Evolutionary conservation across 2,797 vertebrate genomes (phyloP).

Genomic region (Toxotes lorentzi): DNA sequence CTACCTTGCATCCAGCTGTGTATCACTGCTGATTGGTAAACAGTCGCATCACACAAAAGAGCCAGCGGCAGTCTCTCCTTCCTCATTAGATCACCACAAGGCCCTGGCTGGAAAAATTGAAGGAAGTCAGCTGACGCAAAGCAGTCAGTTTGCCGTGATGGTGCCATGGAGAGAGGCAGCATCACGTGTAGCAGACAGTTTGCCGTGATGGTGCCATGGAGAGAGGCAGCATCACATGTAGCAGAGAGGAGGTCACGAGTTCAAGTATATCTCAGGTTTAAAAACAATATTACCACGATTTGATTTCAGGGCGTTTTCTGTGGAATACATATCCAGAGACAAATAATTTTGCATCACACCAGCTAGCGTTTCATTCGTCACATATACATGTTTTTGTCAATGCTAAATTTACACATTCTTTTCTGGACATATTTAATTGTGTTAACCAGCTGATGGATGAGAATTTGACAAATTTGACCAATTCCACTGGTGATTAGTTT

Average conservation of each 20-base stretch:
- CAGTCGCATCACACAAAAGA: slow-evolving; percentile 23
- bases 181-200: not conserved
- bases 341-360: not conserved
- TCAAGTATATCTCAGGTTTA: not conserved
- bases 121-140: slow-evolving; percentile 10
- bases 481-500: slow-evolving; percentile 53
- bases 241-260: slow-evolving; percentile 1
- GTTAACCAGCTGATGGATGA: slow-evolving; percentile 9
- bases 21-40: slow-evolving; percentile 37
- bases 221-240: not conserved
- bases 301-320: not conserved
- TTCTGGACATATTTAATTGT: slow-evolving; percentile 8
- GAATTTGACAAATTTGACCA: slow-evolving; percentile 43
- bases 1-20: slow-evolving; percentile 28
- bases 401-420: not conserved
- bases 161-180: slow-evolving; percentile 1
- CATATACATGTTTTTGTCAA: not conserved
- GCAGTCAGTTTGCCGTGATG: not conserved
- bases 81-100: slow-evolving; percentile 8
- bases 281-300: not conserved
- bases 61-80: not conserved
- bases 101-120: slow-evolving; percentile 13
- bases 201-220: not conserved
- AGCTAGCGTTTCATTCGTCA: not conserved
- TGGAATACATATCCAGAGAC: not conserved